phyloP scores from a whole-genome alignment of 2,113 vertebrate genomes.

The Greenwoodochromis staneri region DNA sequence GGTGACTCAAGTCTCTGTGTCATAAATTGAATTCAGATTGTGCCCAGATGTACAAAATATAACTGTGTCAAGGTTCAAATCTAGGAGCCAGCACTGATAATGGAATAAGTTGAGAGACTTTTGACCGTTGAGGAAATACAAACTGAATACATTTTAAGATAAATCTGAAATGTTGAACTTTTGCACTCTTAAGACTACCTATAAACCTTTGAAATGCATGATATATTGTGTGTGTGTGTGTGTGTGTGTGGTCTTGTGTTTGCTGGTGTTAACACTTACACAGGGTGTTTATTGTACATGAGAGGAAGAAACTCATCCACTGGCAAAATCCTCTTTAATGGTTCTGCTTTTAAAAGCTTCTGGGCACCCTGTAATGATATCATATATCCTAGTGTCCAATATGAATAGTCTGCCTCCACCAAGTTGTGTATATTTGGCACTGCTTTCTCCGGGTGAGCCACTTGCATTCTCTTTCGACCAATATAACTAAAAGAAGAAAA shows the following conservation, averaged over 20 bases:
- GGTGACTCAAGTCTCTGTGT: not conserved
- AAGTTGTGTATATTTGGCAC: conserved; percentile 84
- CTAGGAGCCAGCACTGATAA: not conserved
- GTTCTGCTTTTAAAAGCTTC: conserved; percentile 81
- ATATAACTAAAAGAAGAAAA: conserved; percentile 75
- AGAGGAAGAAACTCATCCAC: conserved; percentile 91
- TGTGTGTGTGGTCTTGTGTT: not conserved
- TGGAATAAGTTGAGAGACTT: not conserved
- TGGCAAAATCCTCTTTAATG: conserved; percentile 80
- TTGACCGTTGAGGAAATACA: not conserved
- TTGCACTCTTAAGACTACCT: not conserved
- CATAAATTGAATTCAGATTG: not conserved
- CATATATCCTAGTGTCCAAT: conserved; percentile 88
- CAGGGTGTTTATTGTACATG: conserved; percentile 90
- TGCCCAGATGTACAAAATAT: not conserved
- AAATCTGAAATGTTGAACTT: not conserved
- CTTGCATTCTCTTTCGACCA: conserved; percentile 90
- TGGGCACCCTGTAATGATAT: conserved; percentile 82
- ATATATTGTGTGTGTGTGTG: not conserved
- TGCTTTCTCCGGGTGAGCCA: conserved; percentile 82
- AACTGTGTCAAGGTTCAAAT: not conserved
- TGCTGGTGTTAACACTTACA: conserved; percentile 70
- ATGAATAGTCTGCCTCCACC: conserved; percentile 89
- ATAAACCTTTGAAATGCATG: not conserved
- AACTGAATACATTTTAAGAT: not conserved